Evolutionary conservation across 2,888 invertebrate genomes (phyloP).

Genomic region (Zhuqinia jingwanae): DNA sequence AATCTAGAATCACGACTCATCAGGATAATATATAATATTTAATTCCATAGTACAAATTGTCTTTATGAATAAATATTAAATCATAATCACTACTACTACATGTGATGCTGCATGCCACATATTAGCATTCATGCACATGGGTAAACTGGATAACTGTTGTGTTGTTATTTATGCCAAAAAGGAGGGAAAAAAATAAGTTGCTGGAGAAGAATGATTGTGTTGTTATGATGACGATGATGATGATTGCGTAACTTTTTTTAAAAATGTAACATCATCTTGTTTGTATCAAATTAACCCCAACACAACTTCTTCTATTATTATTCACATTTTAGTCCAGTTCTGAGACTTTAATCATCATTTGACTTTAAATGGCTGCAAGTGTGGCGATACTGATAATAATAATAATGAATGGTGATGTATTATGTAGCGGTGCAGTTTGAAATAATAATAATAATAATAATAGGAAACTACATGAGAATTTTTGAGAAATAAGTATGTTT

Average conservation of each 20-base stretch:
- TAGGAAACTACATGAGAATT: too few relatives aligned
- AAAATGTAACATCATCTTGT: conserved; percentile 19
- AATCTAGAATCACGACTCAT: background rate
- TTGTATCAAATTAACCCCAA: background rate
- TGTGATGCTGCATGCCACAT: background rate
- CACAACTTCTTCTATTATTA: too few relatives aligned
- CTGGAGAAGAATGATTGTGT: background rate
- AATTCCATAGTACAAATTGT: background rate
- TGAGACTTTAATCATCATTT: too few relatives aligned
- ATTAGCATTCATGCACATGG: background rate
- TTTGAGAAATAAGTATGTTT: too few relatives aligned
- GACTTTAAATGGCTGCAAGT: background rate
- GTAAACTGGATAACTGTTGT: background rate
- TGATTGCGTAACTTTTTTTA: background rate
- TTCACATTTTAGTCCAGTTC: too few relatives aligned
- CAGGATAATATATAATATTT: background rate
- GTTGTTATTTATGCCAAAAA: background rate
- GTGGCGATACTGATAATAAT: background rate
- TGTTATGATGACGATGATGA: background rate
- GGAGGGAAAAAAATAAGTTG: conserved; percentile 1
- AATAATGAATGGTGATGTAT: too few relatives aligned
- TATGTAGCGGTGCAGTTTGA: too few relatives aligned
- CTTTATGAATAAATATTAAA: background rate
- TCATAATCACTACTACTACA: background rate
- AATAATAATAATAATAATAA: too few relatives aligned